A percentile compares a stretch with the other conserved stretches of the same genome.
phyloP scores from a whole-genome alignment of 2,113 vertebrate species.

The Planiliza haematocheilus region DNA sequence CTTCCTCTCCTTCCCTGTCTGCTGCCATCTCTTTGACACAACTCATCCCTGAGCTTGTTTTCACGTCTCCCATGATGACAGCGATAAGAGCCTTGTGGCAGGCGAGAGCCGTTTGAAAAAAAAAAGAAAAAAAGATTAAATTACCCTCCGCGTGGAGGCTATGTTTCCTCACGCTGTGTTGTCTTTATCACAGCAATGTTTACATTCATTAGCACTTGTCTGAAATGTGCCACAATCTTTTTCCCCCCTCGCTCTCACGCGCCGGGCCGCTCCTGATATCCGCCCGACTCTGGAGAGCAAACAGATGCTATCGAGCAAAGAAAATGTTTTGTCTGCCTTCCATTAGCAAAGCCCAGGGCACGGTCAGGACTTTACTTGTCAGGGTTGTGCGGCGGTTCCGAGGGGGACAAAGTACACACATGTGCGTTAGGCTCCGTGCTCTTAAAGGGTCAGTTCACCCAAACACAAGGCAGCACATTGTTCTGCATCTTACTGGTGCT shows the following conservation, averaged over 20 bases:
- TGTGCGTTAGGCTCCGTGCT: slow-evolving; percentile 17
- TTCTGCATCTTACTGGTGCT: not conserved
- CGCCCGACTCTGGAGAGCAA: slow-evolving; percentile 68
- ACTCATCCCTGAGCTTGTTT: slow-evolving; percentile 67
- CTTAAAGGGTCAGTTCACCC: slow-evolving; percentile 14
- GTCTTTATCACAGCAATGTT: slow-evolving; percentile 82
- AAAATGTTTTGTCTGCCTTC: slow-evolving; percentile 83
- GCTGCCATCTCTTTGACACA: slow-evolving; percentile 46
- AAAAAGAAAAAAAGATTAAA: slow-evolving; percentile 72
- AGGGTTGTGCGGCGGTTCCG: slow-evolving; percentile 37
- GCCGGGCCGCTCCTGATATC: slow-evolving; percentile 52
- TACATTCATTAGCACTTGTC: slow-evolving; percentile 87
- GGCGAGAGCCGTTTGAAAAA: slow-evolving; percentile 79
- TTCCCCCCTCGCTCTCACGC: slow-evolving; percentile 26
- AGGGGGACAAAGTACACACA: slow-evolving; percentile 36
- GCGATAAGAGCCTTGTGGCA: slow-evolving; percentile 82
- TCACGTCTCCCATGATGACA: slow-evolving; percentile 78
- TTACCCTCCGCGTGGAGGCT: slow-evolving; percentile 66
- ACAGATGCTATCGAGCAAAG: slow-evolving; percentile 83
- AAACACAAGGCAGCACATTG: slow-evolving; percentile 12
- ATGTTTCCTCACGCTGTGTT: slow-evolving; percentile 58
- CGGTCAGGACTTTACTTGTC: slow-evolving; percentile 76
- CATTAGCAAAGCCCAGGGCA: slow-evolving; percentile 74
- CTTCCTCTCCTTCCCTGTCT: slow-evolving; percentile 31
- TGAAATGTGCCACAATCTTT: slow-evolving; percentile 79